Conservation (phyloP, 1,140 invertebrate species). For the Bombus cullumanus region DNA sequence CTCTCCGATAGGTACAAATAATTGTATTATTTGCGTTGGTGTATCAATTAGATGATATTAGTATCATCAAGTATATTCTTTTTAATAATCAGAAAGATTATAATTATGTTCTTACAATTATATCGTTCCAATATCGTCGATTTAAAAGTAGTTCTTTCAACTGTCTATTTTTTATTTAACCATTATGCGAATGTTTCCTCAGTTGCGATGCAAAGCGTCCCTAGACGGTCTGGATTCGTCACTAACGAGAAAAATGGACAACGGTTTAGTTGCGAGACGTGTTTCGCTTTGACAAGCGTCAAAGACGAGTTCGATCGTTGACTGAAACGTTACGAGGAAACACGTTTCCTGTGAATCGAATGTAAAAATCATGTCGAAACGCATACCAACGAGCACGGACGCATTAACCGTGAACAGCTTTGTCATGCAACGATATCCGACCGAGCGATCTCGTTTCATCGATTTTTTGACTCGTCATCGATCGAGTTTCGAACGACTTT, state of each 20-base stretch:
- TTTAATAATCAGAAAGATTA: background rate
- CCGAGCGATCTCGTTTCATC: conserved; percentile 30
- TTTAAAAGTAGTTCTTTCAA: background rate
- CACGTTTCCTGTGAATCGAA: background rate
- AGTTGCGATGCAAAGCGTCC: background rate
- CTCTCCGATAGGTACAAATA: background rate
- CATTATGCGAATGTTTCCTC: background rate
- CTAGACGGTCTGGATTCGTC: background rate
- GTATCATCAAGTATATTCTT: too few relatives aligned
- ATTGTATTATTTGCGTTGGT: background rate
- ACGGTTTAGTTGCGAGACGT: background rate
- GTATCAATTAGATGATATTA: background rate
- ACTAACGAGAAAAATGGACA: background rate
- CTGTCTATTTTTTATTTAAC: background rate
- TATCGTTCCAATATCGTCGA: background rate
- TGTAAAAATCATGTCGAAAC: conserved; percentile 1
- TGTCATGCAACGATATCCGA: conserved; percentile 23
- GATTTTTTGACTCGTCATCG: conserved; percentile 23
- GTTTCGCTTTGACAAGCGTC: background rate
- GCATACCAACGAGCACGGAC: background rate
- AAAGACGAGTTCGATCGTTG: background rate
- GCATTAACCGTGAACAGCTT: conserved; percentile 22
- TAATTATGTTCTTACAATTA: too few relatives aligned
- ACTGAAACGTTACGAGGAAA: background rate
- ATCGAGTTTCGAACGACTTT: conserved; percentile 31